Base-by-base conservation (phyloP, 2,113 vertebrate genomes). In the Hemicordylus capensis region DNA sequence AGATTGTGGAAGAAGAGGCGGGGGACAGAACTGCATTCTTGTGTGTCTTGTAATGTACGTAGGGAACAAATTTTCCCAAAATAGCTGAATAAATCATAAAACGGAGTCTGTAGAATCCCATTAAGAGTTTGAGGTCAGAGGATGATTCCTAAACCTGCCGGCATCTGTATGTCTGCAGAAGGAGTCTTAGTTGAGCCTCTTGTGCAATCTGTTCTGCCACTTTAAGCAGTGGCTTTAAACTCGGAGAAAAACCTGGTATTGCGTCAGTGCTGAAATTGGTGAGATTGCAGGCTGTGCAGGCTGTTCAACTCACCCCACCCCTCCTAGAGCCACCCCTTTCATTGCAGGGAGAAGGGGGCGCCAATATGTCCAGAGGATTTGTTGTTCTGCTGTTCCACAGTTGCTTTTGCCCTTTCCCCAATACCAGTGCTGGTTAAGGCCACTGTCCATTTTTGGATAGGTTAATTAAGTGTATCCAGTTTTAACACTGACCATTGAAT, bases 191-290 rank as follows among this genome's bases (percentile, higher is more conserved):
- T 48, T 63, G 56, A 79, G 56, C 81, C 70, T 61, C 81, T 74
- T 26, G 39, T 74, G 42, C 56, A 83, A 83, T 83, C 54, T 83
- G 69, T 63, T 83, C 81, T 74, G 81, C 69, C 70, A 83, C 81
- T 74, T 83, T 83, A 83, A 83, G 81, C 69, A 83, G 69, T 46
- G 56, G 54, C 69, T 83, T 83, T 73, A 73, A 83, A 83, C 81
- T 61, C 56, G 15, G 26, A 73, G 54, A 20, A 34, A 61, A 72
- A 73, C 28, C 66, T 59, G 3, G 37, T 9, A 44, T 73, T 74
- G 69, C 81, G 42, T 83, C 81, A 74, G 69, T 63, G 28, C 48
- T 34, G 9, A 11, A 37, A 31, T 34, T 61, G 69, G 42, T 11
- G 17, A 74, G 67, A 44, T 73, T 26, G 24, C 37, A 4, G 51